Base-by-base conservation (phyloP, 2,888 invertebrate species). In the Caradrina clavipalpis region DNA sequence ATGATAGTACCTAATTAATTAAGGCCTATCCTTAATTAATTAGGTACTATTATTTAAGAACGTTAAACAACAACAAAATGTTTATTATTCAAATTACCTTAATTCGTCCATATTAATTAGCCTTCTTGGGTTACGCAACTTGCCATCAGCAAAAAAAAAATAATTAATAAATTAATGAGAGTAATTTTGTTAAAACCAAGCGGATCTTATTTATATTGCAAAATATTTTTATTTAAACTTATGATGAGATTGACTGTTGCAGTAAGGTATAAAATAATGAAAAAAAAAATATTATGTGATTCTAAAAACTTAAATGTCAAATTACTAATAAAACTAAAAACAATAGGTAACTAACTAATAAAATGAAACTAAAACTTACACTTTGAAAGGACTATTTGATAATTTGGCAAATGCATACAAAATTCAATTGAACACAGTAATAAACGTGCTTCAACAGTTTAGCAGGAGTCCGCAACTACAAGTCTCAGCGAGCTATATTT, bases 191-290 rank as follows among this genome's bases (percentile, higher is more conserved):
- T 51, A 31, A 50, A 55, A 39, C 19, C 13, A 74, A 59, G 47
- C 76, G 63, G 70, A 73, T 73, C 66, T 72, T 0, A 42, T 56
- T 53, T 64, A 19, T 11, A 53, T n/a, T n/a, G n/a, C n/a, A n/a
- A n/a, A 13, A 5, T 11, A 13, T 13, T 53, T 57, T 54, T 72
- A 57, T 73, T 47, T 57, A 17, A 21, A 57, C 7, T 3, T 21
- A 54, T 69, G 26, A 67, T 26, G 13, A 49, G 15, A 50, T 50
- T 35, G 11, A 31, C 10, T 39, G 50, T 31, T 50, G 31, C 45
- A 45, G 8, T 50, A 17, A 54, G 11, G 31, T 15, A 8, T 6
- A 47, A 63, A 50, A 17, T 8, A 31, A 8, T 15, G 2, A 7
- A 15, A 26, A 19, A 7, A 50, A 50, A 19, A 15, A 10, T 21